Base-by-base conservation (phyloP, 2,888 invertebrate genomes). In the Tenthredo scrophulariae region DNA sequence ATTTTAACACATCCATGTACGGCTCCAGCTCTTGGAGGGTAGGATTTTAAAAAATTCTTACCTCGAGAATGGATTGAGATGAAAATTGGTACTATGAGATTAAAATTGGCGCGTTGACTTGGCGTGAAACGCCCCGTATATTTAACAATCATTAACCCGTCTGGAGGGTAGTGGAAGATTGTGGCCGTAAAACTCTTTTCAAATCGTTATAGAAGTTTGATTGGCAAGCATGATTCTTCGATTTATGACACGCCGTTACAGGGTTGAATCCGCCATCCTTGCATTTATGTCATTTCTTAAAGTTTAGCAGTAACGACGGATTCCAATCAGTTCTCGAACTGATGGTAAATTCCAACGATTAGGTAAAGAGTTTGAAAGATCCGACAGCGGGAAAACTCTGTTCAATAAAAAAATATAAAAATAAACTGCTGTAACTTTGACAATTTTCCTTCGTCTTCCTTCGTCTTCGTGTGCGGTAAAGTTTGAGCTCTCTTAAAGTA, bases 401-500 rank as follows among this genome's bases (percentile, higher is more conserved):
- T n/a, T 43, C n/a, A 22, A 74, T 74, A n/a, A 43, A 43, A 43
- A 43, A 10, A 43, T 74, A 43, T 43, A 22, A 74, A 74, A 22
- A 74, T 13, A 74, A 74, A 43, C 43, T 74, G 43, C 40, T 74
- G 72, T 26, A 43, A 74, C 43, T 74, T 43, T 43, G 22, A 43
- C 40, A 43, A 74, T 43, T 74, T n/a, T 22, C 72, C 6, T 43
- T 10, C 22, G 40, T 18, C 37, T n/a, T 22, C 72, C 26, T 43
- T n/a, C 22, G 40, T 18, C 37, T 29, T 70, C 37, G 9, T 29
- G 26, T 26, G 33, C 33, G 15, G 67, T 33, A 67, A 67, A 33
- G 72, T 40, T 74, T 22, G 37, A 43, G 37, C n/a, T 74, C 10
- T 43, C 43, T 74, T 6, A 18, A 67, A 67, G 67, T 33, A 37